Evolutionary conservation across 1,140 invertebrate species (phyloP).

Genomic region (Lineus longissimus): DNA sequence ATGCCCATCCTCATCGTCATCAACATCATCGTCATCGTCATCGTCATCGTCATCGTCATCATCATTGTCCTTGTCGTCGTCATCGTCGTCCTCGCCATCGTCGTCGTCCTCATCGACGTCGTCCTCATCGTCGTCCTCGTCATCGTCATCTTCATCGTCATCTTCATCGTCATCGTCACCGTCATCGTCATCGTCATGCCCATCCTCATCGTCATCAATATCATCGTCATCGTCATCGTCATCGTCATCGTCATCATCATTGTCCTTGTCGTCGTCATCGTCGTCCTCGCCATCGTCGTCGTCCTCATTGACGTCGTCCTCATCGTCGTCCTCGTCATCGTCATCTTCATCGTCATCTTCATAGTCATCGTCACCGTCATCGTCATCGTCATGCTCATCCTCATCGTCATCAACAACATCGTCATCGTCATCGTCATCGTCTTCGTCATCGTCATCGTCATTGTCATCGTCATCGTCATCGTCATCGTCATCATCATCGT

Average conservation of each 20-base stretch:
- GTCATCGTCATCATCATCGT: not conserved
- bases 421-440: not conserved
- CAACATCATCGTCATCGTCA: slow-evolving; percentile 9
- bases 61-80: slow-evolving; percentile 10
- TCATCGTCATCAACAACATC: not conserved
- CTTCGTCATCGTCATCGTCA: too few relatives aligned
- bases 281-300: slow-evolving; percentile 2
- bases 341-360: slow-evolving; percentile 11
- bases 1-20: slow-evolving; percentile 16
- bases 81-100: slow-evolving; percentile 14
- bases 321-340: slow-evolving; percentile 14
- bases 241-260: too few relatives aligned
- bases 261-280: not conserved
- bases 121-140: too few relatives aligned
- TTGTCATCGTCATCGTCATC: too few relatives aligned
- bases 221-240: too few relatives aligned
- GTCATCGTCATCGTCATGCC: slow-evolving; percentile 2
- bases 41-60: slow-evolving; percentile 10
- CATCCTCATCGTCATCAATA: slow-evolving; percentile 7
- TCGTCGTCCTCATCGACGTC: too few relatives aligned
- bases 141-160: not conserved
- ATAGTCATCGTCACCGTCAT: not conserved
- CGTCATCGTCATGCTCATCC: not conserved
- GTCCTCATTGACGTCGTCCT: not conserved
- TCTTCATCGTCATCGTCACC: too few relatives aligned